Conservation (phyloP, 2,888 invertebrate genomes). For the Ceriagrion tenellum region DNA sequence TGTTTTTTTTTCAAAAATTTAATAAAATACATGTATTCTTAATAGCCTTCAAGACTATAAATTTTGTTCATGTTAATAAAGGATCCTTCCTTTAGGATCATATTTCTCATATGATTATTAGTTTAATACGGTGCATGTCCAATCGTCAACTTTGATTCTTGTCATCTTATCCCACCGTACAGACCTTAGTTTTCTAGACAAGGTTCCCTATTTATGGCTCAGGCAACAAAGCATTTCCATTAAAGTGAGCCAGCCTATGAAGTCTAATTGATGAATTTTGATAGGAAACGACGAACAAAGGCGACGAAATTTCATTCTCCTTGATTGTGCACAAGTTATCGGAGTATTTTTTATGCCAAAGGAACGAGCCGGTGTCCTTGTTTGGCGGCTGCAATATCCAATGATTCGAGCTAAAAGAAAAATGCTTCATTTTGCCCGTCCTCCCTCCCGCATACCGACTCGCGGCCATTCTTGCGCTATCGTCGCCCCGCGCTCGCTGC, state of each 20-base stretch:
- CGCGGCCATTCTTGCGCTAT: background rate
- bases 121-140: too few species aligned
- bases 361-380: background rate
- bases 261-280: background rate
- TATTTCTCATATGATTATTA: too few species aligned
- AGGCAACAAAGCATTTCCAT: background rate
- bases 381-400: background rate
- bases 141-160: too few species aligned
- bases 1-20: too few species aligned
- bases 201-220: too few species aligned
- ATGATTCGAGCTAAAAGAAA: slow-evolving; percentile 4
- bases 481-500: background rate
- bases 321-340: background rate
- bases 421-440: background rate
- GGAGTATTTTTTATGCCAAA: background rate
- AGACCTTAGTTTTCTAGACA: too few species aligned
- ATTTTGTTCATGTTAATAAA: too few species aligned
- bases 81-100: too few species aligned
- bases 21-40: too few species aligned
- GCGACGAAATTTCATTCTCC: background rate
- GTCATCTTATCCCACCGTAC: too few species aligned
- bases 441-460: background rate
- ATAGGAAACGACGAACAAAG: background rate
- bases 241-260: background rate
- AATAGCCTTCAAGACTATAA: too few species aligned